These are phyloP conservation scores for Hyalella azteca DNA, from an alignment of 2,888 invertebrate genomes.

Conservation along the genomic window DNA sequence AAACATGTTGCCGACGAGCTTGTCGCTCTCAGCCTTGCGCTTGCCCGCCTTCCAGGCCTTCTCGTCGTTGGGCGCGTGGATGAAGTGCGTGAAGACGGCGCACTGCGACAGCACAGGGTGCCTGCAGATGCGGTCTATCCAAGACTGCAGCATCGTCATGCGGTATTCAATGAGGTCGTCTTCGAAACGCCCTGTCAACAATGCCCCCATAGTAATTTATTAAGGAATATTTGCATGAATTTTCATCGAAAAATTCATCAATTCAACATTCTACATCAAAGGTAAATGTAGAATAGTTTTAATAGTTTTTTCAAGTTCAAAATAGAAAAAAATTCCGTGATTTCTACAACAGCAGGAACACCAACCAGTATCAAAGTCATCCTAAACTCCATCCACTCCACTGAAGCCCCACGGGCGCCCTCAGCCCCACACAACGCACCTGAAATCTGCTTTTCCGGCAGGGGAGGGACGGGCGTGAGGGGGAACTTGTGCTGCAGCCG, in stretches of 20 bases:
- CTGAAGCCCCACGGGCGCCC: not conserved
- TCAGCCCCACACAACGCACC: conserved; percentile 63
- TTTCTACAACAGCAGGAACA: too few species aligned
- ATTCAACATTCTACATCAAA: too few species aligned
- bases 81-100: conserved; percentile 95
- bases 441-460: conserved; percentile 97
- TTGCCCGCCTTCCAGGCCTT: conserved; percentile 98
- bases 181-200: conserved; percentile 90
- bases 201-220: too few species aligned
- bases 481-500: conserved; percentile 92
- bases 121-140: conserved; percentile 94
- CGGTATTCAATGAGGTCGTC: conserved; percentile 96
- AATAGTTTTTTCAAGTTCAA: too few species aligned
- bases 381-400: too few species aligned
- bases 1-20: conserved; percentile 85
- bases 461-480: conserved; percentile 91
- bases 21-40: conserved; percentile 92
- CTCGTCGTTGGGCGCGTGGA: conserved; percentile 90
- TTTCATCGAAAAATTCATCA: too few species aligned
- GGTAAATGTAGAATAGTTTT: too few species aligned
- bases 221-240: too few species aligned
- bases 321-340: too few species aligned
- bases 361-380: too few species aligned
- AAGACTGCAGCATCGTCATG: conserved; percentile 90
- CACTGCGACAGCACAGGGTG: conserved; percentile 92